Percentiles rank a stretch among this genome's conserved stretches.
These are phyloP conservation scores for Cataglyphis albicans DNA, from an alignment of 2,888 invertebrate species.

Conservation along the genomic window DNA sequence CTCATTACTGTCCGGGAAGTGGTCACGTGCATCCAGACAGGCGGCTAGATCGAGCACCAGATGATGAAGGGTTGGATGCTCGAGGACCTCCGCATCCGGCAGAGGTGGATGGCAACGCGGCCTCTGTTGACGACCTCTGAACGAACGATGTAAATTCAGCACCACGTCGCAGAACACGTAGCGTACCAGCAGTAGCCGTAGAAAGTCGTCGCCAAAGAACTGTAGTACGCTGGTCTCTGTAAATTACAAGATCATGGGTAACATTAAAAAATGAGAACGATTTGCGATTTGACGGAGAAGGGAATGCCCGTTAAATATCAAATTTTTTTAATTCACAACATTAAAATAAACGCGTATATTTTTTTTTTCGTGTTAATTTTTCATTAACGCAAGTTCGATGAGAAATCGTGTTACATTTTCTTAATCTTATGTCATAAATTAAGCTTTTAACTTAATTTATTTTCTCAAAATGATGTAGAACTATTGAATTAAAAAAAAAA, in stretches of 20 bases:
- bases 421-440: conserved; percentile 1
- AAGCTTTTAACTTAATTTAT: conserved; percentile 5
- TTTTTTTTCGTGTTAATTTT: neutral
- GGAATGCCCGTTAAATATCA: neutral
- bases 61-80: conserved; percentile 93
- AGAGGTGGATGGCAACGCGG: conserved; percentile 95
- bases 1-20: conserved; percentile 89
- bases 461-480: neutral
- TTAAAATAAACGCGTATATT: conserved; percentile 19
- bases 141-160: conserved; percentile 94
- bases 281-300: neutral
- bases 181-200: conserved; percentile 94
- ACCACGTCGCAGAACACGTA: conserved; percentile 98
- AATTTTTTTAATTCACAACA: neutral
- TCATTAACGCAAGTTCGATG: conserved; percentile 8
- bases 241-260: neutral
- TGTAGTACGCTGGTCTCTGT: conserved; percentile 88
- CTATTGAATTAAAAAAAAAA: neutral
- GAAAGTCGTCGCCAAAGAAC: conserved; percentile 98
- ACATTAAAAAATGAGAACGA: neutral
- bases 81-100: conserved; percentile 94
- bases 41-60: conserved; percentile 94
- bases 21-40: conserved; percentile 93
- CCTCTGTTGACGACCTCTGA: conserved; percentile 94
- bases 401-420: neutral